phyloP scores from a whole-genome alignment of 2,113 vertebrate species.

The Hyperoodon ampullatus region DNA sequence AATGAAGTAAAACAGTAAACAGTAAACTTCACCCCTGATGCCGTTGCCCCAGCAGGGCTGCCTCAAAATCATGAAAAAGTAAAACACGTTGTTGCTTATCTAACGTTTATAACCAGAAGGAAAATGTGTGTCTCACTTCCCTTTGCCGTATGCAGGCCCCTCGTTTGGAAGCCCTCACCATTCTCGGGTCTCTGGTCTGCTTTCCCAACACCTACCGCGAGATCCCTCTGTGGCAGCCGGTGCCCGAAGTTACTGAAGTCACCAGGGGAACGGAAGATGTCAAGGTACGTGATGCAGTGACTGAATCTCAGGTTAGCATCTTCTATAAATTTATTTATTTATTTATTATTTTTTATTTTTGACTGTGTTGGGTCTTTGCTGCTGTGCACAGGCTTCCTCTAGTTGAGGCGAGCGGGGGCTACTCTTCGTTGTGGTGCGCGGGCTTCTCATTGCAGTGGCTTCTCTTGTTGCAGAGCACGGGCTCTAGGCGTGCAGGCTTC shows the following conservation, averaged over 20 bases:
- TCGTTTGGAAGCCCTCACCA: constrained; percentile 94
- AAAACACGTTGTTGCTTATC: neutral
- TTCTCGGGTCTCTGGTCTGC: constrained; percentile 96
- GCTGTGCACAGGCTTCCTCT: too few species aligned
- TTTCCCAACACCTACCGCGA: constrained; percentile 95
- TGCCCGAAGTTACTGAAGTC: constrained; percentile 85
- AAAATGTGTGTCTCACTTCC: neutral
- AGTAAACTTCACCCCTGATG: neutral
- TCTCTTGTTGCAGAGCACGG: too few species aligned
- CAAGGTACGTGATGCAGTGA: constrained; percentile 88
- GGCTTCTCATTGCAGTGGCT: too few species aligned
- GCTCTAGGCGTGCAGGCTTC: too few species aligned
- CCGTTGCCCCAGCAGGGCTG: neutral
- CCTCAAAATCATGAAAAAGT: neutral
- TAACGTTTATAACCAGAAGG: neutral
- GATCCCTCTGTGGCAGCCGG: constrained; percentile 87
- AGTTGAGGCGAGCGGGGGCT: too few species aligned
- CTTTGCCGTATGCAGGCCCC: constrained; percentile 87
- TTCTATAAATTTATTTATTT: neutral
- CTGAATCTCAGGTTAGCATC: neutral
- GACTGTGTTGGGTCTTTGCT: too few species aligned
- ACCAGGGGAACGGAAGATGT: constrained; percentile 87
- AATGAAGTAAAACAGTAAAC: neutral
- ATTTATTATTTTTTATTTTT: too few species aligned
- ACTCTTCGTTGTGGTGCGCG: too few species aligned